Percentiles rank a stretch among this genome's conserved stretches.
phyloP scores from a whole-genome alignment of 2,797 vertebrate genomes.

The Dallia pectoralis region DNA sequence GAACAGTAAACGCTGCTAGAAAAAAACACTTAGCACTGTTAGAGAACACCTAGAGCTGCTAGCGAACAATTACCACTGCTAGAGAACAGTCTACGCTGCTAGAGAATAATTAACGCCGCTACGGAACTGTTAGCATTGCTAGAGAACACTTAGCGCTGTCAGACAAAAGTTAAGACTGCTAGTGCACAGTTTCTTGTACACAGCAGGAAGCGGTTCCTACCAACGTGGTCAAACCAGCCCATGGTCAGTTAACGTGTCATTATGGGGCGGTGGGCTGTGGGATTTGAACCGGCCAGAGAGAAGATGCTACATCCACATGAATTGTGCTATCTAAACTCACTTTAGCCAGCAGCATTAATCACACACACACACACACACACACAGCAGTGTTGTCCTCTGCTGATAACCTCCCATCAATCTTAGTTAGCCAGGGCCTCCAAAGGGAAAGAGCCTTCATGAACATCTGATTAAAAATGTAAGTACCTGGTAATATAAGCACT shows the following conservation, averaged over 20 bases:
- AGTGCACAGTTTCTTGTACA: neutral
- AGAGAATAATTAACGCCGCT: too few relatives aligned
- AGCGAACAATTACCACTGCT: too few relatives aligned
- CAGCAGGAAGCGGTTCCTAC: neutral
- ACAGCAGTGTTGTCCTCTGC: conserved; percentile 53
- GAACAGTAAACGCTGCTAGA: too few relatives aligned
- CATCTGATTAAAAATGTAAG: conserved; percentile 75
- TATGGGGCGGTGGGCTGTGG: neutral
- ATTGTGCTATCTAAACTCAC: neutral
- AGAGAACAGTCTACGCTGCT: too few relatives aligned
- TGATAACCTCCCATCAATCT: conserved; percentile 74
- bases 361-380: conserved; percentile 24
- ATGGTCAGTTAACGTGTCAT: neutral
- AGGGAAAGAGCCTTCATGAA: conserved; percentile 63
- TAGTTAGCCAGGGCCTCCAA: conserved; percentile 57
- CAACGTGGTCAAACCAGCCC: neutral
- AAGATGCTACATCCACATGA: neutral
- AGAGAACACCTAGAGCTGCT: neutral
- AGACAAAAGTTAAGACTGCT: neutral
- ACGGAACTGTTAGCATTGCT: too few relatives aligned
- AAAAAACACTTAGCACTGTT: too few relatives aligned
- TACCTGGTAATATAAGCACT: conserved; percentile 64
- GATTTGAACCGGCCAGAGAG: neutral
- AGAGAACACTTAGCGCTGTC: too few relatives aligned
- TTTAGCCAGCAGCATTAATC: conserved; percentile 59